Evolutionary conservation across 2,113 vertebrate genomes (phyloP).

Genomic region (Tragulus kanchil): DNA sequence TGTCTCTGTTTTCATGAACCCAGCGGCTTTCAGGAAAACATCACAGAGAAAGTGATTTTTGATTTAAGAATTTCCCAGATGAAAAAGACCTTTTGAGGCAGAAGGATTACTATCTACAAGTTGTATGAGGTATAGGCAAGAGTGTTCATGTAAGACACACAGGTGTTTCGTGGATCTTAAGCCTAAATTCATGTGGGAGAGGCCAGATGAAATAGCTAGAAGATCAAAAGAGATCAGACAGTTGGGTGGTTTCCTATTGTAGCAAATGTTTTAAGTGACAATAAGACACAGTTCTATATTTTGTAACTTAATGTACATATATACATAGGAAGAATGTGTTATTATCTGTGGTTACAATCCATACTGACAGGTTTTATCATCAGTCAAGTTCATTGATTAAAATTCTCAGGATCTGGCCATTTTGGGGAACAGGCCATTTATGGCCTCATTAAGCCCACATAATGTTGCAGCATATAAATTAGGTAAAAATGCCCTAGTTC

Average conservation of each 20-base stretch:
- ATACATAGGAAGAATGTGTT: neutral
- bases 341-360: neutral
- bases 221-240: neutral
- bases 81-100: neutral
- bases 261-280: neutral
- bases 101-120: neutral
- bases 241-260: neutral
- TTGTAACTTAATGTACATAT: neutral
- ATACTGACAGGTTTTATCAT: neutral
- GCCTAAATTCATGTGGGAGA: neutral
- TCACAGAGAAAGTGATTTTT: conserved; percentile 16
- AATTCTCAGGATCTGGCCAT: neutral
- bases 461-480: neutral
- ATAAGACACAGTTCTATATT: neutral
- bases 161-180: neutral
- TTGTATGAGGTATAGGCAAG: neutral
- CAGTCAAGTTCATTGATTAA: neutral
- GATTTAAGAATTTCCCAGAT: conserved; percentile 23
- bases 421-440: neutral
- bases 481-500: neutral
- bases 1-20: neutral
- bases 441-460: neutral
- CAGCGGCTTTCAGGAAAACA: neutral
- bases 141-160: neutral
- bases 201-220: neutral